These are phyloP conservation scores for Helicoverpa assulta DNA, from an alignment of 2,888 invertebrate species.

Conservation along the genomic window DNA sequence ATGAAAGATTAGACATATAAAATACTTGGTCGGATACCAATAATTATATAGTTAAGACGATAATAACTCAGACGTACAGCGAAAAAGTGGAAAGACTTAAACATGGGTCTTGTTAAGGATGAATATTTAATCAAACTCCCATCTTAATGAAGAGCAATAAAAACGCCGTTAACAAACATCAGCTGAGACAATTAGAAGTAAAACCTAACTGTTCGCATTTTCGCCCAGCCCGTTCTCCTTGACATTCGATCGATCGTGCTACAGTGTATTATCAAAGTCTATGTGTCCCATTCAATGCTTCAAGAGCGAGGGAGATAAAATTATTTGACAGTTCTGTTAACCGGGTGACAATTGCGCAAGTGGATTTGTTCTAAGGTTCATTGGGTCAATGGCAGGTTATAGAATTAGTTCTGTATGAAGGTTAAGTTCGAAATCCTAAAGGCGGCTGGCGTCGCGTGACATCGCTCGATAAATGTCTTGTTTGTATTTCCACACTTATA, in stretches of 20 bases:
- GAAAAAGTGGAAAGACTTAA: conserved; percentile 10
- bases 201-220: conserved; percentile 47
- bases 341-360: conserved; percentile 40
- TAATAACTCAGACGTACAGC: conserved; percentile 16
- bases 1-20: conserved; percentile 26
- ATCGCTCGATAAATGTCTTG: background rate
- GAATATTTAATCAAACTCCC: conserved; percentile 34
- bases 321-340: conserved; percentile 27
- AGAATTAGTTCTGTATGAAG: conserved; percentile 20
- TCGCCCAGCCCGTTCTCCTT: conserved; percentile 55
- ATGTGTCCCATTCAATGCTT: conserved; percentile 13
- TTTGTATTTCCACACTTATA: background rate
- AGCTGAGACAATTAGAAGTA: conserved; percentile 29
- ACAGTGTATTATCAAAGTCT: conserved; percentile 35
- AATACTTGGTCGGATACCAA: conserved; percentile 9
- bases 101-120: conserved; percentile 30
- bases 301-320: conserved; percentile 36
- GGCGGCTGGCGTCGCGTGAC: conserved; percentile 1
- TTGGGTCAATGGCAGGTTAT: conserved; percentile 55
- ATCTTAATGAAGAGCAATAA: conserved; percentile 42
- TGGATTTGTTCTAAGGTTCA: conserved; percentile 42
- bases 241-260: conserved; percentile 58
- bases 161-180: conserved; percentile 43
- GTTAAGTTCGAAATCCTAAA: conserved; percentile 24
- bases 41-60: conserved; percentile 25